phyloP scores from a whole-genome alignment of 92 coral and sea anemone genomes.

The Porites cylindrica region DNA sequence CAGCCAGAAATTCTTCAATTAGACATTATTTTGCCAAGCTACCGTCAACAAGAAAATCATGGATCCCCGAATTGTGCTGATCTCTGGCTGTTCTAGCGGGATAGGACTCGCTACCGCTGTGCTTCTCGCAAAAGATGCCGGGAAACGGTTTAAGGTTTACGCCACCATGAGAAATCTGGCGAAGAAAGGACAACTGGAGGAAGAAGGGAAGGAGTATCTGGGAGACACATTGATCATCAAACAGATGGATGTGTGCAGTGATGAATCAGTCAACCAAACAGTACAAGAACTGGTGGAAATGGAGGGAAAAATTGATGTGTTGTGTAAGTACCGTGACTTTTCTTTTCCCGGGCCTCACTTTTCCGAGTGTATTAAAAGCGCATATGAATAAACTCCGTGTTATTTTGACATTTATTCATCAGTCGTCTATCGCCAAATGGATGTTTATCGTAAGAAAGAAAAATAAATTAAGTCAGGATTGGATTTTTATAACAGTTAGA shows the following conservation, averaged over 20 bases:
- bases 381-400: background rate
- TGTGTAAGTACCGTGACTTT: conserved; percentile 57
- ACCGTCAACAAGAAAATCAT: background rate
- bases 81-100: conserved; percentile 95
- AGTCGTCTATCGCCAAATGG: too few relatives aligned
- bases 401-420: too few relatives aligned
- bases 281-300: conserved; percentile 73
- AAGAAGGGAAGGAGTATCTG: conserved; percentile 72
- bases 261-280: conserved; percentile 76
- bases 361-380: background rate
- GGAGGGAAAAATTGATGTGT: conserved; percentile 82
- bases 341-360: background rate
- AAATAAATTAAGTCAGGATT: too few relatives aligned
- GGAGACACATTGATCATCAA: conserved; percentile 81
- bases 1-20: too few relatives aligned
- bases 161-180: conserved; percentile 92
- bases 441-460: too few relatives aligned
- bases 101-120: conserved; percentile 88
- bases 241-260: conserved; percentile 86
- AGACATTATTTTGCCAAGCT: too few relatives aligned
- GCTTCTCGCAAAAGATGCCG: conserved; percentile 85
- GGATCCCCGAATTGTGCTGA: conserved; percentile 80
- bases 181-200: conserved; percentile 78
- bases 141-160: conserved; percentile 91
- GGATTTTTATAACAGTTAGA: too few relatives aligned